phyloP scores from a whole-genome alignment of 2,113 vertebrate genomes.

The Eretmochelys imbricata region DNA sequence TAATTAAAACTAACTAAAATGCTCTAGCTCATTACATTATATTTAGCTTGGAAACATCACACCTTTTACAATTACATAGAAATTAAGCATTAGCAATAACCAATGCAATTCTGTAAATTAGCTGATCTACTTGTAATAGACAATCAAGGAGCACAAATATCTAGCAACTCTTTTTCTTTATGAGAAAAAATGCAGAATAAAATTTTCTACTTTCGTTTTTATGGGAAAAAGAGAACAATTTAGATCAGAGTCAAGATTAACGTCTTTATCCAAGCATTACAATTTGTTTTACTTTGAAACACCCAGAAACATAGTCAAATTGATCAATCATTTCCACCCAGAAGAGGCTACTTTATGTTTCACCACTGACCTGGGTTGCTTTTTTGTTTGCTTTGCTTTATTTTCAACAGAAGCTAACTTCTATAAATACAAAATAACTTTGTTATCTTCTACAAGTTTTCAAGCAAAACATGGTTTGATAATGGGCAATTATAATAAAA shows the following conservation, averaged over 20 bases:
- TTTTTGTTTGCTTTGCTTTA: slow-evolving; percentile 35
- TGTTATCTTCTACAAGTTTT: slow-evolving; percentile 39
- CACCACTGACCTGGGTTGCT: not conserved
- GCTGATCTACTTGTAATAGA: not conserved
- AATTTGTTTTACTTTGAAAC: not conserved
- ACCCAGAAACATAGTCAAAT: not conserved
- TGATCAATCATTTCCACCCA: slow-evolving; percentile 39
- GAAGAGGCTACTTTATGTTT: slow-evolving; percentile 26
- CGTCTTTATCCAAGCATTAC: not conserved
- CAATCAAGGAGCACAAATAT: not conserved
- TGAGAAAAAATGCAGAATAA: not conserved
- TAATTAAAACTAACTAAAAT: slow-evolving; percentile 34
- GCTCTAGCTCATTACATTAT: not conserved
- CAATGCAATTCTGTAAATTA: not conserved
- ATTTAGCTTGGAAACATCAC: not conserved
- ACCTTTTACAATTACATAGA: not conserved
- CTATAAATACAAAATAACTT: slow-evolving; percentile 20
- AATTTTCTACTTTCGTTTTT: not conserved
- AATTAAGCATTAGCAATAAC: not conserved
- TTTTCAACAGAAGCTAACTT: slow-evolving; percentile 44
- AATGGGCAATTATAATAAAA: slow-evolving; percentile 73
- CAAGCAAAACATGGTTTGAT: slow-evolving; percentile 65
- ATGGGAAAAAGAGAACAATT: not conserved
- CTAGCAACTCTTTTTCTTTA: not conserved
- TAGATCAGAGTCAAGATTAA: not conserved